phyloP scores from a whole-genome alignment of 1,140 invertebrate species.

The Paralvinella palmiformis region DNA sequence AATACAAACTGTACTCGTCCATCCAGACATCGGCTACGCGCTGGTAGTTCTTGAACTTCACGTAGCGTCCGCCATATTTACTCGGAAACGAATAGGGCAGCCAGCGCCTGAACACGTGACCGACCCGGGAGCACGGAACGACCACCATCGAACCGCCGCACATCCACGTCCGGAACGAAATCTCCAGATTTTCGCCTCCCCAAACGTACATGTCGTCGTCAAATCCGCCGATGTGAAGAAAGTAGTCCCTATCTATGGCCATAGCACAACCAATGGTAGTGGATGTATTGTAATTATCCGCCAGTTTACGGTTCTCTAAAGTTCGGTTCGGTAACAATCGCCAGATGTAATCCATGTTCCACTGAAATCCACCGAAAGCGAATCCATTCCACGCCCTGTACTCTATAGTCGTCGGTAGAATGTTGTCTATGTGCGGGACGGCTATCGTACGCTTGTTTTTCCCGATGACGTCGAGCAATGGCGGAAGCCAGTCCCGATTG shows the following conservation, averaged over 20 bases:
- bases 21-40: slow-evolving; percentile 54
- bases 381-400: not conserved
- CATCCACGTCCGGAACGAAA: slow-evolving; percentile 95
- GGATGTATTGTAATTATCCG: slow-evolving; percentile 48
- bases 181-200: slow-evolving; percentile 94
- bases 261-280: slow-evolving; percentile 62
- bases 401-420: not conserved
- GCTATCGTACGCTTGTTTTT: not conserved
- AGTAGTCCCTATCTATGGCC: slow-evolving; percentile 41
- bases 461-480: slow-evolving; percentile 53
- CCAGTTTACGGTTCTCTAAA: not conserved
- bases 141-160: slow-evolving; percentile 83
- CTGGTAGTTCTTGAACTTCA: slow-evolving; percentile 45
- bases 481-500: slow-evolving; percentile 90
- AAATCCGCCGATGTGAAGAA: slow-evolving; percentile 83
- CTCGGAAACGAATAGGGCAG: slow-evolving; percentile 18
- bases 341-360: slow-evolving; percentile 75
- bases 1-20: slow-evolving; percentile 69
- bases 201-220: slow-evolving; percentile 96
- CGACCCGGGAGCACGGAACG: slow-evolving; percentile 88
- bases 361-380: slow-evolving; percentile 76
- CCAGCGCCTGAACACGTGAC: slow-evolving; percentile 76
- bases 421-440: not conserved
- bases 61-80: slow-evolving; percentile 10
- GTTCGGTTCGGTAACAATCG: slow-evolving; percentile 82